Conservation (phyloP, 2,797 vertebrate genomes). For the Pipistrellus pygmaeus region DNA sequence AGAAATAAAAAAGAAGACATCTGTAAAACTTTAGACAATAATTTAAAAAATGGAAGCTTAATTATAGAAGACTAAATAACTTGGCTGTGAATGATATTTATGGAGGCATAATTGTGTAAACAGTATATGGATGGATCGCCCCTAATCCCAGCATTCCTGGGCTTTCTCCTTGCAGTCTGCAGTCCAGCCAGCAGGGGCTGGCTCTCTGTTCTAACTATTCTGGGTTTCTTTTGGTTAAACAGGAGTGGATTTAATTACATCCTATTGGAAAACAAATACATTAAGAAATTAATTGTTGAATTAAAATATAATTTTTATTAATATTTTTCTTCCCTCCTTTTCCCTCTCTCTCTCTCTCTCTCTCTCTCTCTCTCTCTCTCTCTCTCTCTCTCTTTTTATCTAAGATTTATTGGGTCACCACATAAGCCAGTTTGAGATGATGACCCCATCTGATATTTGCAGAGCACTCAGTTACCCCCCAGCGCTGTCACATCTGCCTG, state of each 20-base stretch:
- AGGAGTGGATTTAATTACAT: conserved; percentile 21
- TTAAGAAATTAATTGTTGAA: not conserved
- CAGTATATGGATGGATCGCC: not conserved
- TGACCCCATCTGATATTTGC: not conserved
- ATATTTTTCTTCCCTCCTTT: too few relatives aligned
- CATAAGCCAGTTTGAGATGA: not conserved
- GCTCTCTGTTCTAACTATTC: not conserved
- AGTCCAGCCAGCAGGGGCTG: not conserved
- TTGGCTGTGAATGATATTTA: not conserved
- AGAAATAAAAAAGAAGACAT: not conserved
- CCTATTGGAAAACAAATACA: not conserved
- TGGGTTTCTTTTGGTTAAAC: not conserved
- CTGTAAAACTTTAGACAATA: too few relatives aligned
- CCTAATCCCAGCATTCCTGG: not conserved
- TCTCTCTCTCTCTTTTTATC: not conserved
- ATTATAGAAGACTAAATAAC: not conserved
- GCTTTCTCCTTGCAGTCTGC: not conserved
- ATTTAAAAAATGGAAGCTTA: not conserved
- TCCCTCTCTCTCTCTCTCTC: too few relatives aligned
- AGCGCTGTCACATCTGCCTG: too few relatives aligned
- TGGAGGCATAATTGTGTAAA: not conserved
- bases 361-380: too few relatives aligned
- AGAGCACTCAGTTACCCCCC: not conserved
- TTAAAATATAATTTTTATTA: conserved; percentile 19
- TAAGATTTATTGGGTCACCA: not conserved